A percentile compares a stretch with the other conserved stretches of the same genome.
phyloP scores from a whole-genome alignment of 2,113 vertebrate species.

The Percina caprodes region DNA sequence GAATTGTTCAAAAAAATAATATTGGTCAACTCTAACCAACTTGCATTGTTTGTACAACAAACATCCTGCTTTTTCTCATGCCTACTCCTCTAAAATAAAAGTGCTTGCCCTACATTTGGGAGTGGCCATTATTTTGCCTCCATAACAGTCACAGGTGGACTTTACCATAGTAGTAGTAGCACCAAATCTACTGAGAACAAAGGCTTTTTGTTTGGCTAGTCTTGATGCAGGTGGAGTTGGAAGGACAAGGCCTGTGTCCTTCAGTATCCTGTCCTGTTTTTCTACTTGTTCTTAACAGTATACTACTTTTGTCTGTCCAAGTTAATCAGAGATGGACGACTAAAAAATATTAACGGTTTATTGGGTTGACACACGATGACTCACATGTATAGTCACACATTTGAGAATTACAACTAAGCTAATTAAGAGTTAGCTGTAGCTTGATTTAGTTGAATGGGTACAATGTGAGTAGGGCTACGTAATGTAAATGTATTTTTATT shows the following conservation, averaged over 20 bases:
- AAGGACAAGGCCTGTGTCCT: constrained; percentile 49
- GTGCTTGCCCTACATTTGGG: constrained; percentile 12
- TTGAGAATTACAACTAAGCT: background rate
- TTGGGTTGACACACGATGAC: background rate
- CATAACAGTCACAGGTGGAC: constrained; percentile 63
- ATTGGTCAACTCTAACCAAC: background rate
- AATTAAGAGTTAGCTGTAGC: background rate
- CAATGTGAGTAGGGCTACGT: background rate
- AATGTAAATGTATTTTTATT: background rate
- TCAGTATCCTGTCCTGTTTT: constrained; percentile 21
- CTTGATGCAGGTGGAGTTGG: constrained; percentile 58
- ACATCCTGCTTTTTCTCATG: constrained; percentile 3
- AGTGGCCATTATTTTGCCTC: constrained; percentile 59
- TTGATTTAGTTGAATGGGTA: background rate
- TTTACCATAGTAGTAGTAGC: constrained; percentile 53
- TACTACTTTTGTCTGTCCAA: background rate
- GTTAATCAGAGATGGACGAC: background rate
- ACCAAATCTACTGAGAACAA: constrained; percentile 61
- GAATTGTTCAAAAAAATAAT: too few species aligned
- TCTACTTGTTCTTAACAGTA: background rate
- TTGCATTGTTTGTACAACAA: background rate
- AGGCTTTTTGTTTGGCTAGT: constrained; percentile 68
- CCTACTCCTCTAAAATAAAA: background rate
- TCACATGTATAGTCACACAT: background rate
- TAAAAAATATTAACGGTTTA: background rate